A percentile compares a stretch with the other conserved stretches of the same genome.
Conservation (phyloP, 2,797 vertebrate species). For the Sorex maritimensis region DNA sequence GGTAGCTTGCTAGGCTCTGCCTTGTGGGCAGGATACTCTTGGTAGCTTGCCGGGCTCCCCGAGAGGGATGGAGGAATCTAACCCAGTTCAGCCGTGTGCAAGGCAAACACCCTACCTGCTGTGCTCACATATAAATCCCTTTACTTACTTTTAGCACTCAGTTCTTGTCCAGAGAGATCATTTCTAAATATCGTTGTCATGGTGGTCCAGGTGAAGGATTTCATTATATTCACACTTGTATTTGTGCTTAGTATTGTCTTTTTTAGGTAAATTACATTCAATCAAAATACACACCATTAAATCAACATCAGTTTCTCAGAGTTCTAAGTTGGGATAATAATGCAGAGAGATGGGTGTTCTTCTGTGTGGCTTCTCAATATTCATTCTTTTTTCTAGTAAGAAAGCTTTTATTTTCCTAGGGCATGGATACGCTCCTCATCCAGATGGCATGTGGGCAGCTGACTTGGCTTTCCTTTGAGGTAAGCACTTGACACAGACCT, state of each 20-base stretch:
- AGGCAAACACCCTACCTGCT: too few relatives aligned
- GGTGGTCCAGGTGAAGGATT: not conserved
- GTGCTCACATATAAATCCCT: too few relatives aligned
- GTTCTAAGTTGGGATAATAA: not conserved
- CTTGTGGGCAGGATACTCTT: too few relatives aligned
- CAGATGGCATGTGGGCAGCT: not conserved
- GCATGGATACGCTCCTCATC: not conserved
- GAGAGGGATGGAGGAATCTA: too few relatives aligned
- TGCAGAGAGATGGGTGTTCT: not conserved
- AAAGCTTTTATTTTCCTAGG: constrained; percentile 9
- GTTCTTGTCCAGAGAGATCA: too few relatives aligned
- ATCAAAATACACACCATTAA: constrained; percentile 17
- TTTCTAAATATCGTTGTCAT: too few relatives aligned
- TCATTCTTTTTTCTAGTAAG: not conserved
- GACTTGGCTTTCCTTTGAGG: not conserved
- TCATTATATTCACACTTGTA: not conserved
- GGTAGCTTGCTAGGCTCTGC: too few relatives aligned
- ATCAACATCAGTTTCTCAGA: not conserved
- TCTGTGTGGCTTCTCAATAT: not conserved
- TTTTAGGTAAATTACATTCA: constrained; percentile 37
- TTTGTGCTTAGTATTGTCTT: not conserved
- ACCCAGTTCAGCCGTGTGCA: too few relatives aligned
- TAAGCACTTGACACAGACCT: not conserved
- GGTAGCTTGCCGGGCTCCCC: too few relatives aligned
- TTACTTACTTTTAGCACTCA: too few relatives aligned